Evolutionary conservation across 2,888 invertebrate genomes (phyloP).

Genomic region (Nycteola revayana): DNA sequence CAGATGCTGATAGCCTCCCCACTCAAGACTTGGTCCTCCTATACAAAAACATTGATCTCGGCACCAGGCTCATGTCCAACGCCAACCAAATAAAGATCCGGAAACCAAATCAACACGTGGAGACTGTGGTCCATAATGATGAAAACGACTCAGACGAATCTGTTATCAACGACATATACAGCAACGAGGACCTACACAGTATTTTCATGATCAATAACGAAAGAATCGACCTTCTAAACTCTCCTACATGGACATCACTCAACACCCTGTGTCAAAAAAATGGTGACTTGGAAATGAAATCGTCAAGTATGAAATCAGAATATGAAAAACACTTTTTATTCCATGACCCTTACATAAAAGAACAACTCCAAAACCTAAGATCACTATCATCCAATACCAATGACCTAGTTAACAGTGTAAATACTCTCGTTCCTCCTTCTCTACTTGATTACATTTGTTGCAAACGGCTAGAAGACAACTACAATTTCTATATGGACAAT

Average conservation of each 20-base stretch:
- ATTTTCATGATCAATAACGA: constrained; percentile 57
- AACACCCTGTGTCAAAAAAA: constrained; percentile 61
- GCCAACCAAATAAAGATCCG: constrained; percentile 36
- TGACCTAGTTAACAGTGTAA: constrained; percentile 27
- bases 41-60: constrained; percentile 67
- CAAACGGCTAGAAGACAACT: constrained; percentile 64
- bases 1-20: constrained; percentile 47
- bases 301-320: constrained; percentile 38
- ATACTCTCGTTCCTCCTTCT: constrained; percentile 51
- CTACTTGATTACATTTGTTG: constrained; percentile 67
- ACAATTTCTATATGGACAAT: constrained; percentile 71
- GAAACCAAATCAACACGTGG: constrained; percentile 61
- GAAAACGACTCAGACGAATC: constrained; percentile 58
- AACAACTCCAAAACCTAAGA: constrained; percentile 49
- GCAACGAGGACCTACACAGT: constrained; percentile 52
- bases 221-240: constrained; percentile 52
- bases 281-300: constrained; percentile 50
- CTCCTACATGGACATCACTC: constrained; percentile 44
- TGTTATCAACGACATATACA: constrained; percentile 53
- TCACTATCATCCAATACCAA: constrained; percentile 36
- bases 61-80: constrained; percentile 48
- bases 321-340: constrained; percentile 51
- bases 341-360: constrained; percentile 52
- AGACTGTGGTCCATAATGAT: constrained; percentile 60
- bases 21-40: constrained; percentile 62